These are phyloP conservation scores for Cephus runcator DNA, from an alignment of 2,888 invertebrate species.

Conservation along the genomic window DNA sequence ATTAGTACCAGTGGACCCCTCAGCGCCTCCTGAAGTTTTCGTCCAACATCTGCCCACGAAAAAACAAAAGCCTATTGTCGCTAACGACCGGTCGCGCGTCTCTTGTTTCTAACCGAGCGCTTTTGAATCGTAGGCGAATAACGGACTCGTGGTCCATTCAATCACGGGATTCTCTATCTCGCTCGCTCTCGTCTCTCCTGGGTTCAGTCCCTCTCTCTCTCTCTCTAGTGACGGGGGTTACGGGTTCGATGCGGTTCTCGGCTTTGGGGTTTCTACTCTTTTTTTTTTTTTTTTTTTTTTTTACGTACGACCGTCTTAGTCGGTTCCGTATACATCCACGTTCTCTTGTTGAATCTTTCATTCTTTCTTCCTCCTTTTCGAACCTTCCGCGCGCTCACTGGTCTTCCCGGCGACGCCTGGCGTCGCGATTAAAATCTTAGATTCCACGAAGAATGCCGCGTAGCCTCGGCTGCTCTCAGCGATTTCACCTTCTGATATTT, in stretches of 20 bases:
- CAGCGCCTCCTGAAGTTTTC: conserved; percentile 31
- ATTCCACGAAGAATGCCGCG: conserved; percentile 29
- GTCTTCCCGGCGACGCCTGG: conserved; percentile 10
- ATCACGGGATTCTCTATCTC: conserved; percentile 9
- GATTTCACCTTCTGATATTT: not conserved
- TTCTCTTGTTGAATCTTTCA: conserved; percentile 16
- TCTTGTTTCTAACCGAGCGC: conserved; percentile 66
- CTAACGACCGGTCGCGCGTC: conserved; percentile 65
- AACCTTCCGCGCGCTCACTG: not conserved
- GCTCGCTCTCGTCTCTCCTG: conserved; percentile 11
- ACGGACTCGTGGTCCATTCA: conserved; percentile 56
- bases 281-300: not conserved
- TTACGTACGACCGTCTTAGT: not conserved
- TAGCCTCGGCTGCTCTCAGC: not conserved
- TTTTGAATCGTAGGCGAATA: conserved; percentile 65
- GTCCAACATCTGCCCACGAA: conserved; percentile 65
- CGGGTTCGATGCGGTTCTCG: not conserved
- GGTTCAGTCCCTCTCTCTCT: conserved; percentile 17
- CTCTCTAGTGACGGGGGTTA: conserved; percentile 15
- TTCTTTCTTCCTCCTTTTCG: conserved; percentile 5
- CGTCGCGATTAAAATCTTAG: conserved; percentile 41
- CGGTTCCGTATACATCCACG: not conserved
- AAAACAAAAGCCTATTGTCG: conserved; percentile 66
- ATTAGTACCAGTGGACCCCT: not conserved
- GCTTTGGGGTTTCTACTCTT: conserved; percentile 25